These are phyloP conservation scores for Megaceryle torquata DNA, from an alignment of 2,113 vertebrate species.

Conservation along the genomic window DNA sequence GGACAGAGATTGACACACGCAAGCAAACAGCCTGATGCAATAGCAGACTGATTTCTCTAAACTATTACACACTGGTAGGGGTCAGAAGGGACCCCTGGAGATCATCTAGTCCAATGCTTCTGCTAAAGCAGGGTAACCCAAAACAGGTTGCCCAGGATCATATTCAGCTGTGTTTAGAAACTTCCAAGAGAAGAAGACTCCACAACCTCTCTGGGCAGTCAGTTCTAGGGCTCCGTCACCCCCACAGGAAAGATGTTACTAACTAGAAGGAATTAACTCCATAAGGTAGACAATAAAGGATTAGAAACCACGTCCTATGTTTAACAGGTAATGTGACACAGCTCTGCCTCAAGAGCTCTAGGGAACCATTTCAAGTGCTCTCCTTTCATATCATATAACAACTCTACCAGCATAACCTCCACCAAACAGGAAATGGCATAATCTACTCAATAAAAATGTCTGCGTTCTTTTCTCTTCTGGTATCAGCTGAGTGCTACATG, in stretches of 20 bases:
- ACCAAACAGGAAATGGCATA: background rate
- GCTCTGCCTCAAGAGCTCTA: background rate
- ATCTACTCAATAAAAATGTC: background rate
- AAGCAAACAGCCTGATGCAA: background rate
- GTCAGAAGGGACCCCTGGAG: background rate
- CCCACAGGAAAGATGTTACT: no score
- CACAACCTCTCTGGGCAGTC: no score
- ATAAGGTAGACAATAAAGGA: background rate
- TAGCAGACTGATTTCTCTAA: background rate
- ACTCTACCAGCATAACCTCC: background rate
- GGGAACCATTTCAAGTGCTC: background rate
- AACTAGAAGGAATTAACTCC: background rate
- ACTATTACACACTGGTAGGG: background rate
- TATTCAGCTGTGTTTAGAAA: no score
- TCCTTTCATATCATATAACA: background rate
- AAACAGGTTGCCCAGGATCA: no score
- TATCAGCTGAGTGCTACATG: background rate
- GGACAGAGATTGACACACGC: background rate
- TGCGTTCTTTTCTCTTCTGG: background rate
- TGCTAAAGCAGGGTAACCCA: background rate
- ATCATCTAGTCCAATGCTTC: background rate
- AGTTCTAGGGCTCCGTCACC: no score
- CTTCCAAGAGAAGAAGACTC: no score
- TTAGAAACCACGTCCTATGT: background rate
- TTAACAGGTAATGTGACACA: background rate